Evolutionary conservation across 2,113 vertebrate genomes (phyloP).

Genomic region (Sminthopsis crassicaudata): DNA sequence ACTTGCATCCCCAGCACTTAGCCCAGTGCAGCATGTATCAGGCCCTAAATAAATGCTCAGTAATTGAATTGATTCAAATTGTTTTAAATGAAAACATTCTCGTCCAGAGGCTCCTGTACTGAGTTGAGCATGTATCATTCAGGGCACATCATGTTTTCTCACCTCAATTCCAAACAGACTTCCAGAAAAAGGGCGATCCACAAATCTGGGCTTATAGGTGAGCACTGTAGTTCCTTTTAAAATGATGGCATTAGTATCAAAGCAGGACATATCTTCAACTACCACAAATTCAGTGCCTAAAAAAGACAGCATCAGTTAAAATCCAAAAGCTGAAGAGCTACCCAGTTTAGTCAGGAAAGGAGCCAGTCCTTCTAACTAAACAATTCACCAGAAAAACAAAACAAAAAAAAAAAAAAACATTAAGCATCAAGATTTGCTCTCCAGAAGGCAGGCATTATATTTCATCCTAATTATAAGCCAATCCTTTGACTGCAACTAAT

Average conservation of each 20-base stretch:
- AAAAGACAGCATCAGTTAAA: slow-evolving; percentile 35
- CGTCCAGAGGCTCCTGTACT: slow-evolving; percentile 25
- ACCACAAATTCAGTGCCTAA: slow-evolving; percentile 99
- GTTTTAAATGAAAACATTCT: background rate
- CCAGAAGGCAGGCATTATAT: background rate
- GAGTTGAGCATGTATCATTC: background rate
- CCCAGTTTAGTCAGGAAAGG: background rate
- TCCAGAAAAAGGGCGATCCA: slow-evolving; percentile 96
- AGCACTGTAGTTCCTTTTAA: slow-evolving; percentile 98
- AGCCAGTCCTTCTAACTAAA: background rate
- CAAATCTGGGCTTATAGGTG: slow-evolving; percentile 95
- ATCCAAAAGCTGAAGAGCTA: background rate
- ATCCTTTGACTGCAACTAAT: background rate
- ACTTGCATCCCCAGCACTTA: background rate
- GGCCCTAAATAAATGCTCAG: background rate
- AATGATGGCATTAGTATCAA: slow-evolving; percentile 94
- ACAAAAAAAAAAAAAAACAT: fast-evolving
- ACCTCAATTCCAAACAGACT: slow-evolving; percentile 97
- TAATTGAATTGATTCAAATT: background rate
- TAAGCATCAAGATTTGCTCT: background rate
- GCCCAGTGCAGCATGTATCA: background rate
- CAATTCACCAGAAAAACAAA: no score
- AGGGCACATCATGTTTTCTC: slow-evolving; percentile 49
- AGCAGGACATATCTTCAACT: slow-evolving; percentile 93
- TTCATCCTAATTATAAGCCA: background rate